Conservation (phyloP, 2,113 vertebrate genomes). For the Rhagologus leucostigma region DNA sequence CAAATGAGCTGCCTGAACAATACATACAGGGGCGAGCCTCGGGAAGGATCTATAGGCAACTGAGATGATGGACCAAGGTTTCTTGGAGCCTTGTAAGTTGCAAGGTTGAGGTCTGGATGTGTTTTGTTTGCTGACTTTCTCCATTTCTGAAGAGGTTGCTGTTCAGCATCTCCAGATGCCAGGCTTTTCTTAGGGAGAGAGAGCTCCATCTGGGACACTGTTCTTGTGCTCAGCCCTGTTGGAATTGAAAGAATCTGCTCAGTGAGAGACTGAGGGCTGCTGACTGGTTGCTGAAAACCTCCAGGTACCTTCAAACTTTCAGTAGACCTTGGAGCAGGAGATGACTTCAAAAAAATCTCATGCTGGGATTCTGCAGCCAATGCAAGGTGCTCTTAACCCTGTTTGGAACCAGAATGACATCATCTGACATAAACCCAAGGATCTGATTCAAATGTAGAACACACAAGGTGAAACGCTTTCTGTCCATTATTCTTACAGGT, state of each 20-base stretch:
- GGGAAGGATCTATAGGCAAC: not conserved
- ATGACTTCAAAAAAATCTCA: not conserved
- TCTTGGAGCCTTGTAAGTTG: not conserved
- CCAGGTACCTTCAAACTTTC: not conserved
- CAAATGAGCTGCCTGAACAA: not conserved
- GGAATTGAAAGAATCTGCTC: not conserved
- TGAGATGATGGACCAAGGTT: not conserved
- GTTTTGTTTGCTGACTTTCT: not conserved
- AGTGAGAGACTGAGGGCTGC: not conserved
- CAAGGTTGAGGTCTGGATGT: not conserved
- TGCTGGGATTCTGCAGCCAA: not conserved
- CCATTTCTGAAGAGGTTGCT: not conserved
- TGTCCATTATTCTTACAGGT: not conserved
- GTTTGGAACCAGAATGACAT: not conserved
- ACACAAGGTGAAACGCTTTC: not conserved
- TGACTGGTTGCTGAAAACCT: not conserved
- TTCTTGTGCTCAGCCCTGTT: not conserved
- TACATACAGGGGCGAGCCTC: rapidly evolving
- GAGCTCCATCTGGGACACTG: not conserved
- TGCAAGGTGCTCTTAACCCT: not conserved
- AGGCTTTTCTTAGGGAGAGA: not conserved
- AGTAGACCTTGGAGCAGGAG: not conserved
- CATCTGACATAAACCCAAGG: not conserved
- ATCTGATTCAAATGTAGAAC: not conserved
- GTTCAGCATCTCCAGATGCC: not conserved